These are phyloP conservation scores for Neoascia interrupta DNA, from an alignment of 2,888 invertebrate genomes.

Conservation along the genomic window DNA sequence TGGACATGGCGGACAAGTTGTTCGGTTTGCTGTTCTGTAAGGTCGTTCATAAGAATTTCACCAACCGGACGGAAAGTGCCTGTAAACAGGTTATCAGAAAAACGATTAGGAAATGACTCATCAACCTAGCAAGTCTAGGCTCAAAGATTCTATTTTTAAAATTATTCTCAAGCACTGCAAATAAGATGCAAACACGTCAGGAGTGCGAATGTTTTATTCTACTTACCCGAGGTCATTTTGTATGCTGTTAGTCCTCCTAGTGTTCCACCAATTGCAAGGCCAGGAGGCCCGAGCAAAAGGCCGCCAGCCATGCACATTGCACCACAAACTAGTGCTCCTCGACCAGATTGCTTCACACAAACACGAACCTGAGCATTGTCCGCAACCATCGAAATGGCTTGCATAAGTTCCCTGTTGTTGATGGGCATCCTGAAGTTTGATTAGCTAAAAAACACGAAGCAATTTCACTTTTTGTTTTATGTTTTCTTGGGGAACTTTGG, in stretches of 20 bases:
- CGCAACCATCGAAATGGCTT: constrained; percentile 76
- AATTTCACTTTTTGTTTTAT: background rate
- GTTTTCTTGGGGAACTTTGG: background rate
- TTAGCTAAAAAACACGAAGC: background rate
- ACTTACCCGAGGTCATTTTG: constrained; percentile 72
- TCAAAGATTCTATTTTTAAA: constrained; percentile 34
- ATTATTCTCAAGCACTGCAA: background rate
- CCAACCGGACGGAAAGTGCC: constrained; percentile 76
- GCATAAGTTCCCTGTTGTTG: constrained; percentile 76
- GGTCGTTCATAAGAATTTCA: constrained; percentile 77
- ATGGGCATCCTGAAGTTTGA: constrained; percentile 74
- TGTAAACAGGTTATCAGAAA: constrained; percentile 70
- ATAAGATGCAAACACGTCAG: constrained; percentile 35
- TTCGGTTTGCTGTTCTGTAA: constrained; percentile 75
- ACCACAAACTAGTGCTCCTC: constrained; percentile 77
- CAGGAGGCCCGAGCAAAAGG: constrained; percentile 76
- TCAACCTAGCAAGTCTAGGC: background rate
- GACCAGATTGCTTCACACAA: constrained; percentile 75
- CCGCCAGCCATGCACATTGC: constrained; percentile 77
- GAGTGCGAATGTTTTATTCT: background rate
- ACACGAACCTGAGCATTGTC: constrained; percentile 77
- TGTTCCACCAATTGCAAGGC: constrained; percentile 77
- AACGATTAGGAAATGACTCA: too few species aligned
- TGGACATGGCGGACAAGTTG: constrained; percentile 74
- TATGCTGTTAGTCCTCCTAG: constrained; percentile 77